Base-by-base conservation (phyloP, 2,888 invertebrate species). In the Lasioglossum oenotherae region DNA sequence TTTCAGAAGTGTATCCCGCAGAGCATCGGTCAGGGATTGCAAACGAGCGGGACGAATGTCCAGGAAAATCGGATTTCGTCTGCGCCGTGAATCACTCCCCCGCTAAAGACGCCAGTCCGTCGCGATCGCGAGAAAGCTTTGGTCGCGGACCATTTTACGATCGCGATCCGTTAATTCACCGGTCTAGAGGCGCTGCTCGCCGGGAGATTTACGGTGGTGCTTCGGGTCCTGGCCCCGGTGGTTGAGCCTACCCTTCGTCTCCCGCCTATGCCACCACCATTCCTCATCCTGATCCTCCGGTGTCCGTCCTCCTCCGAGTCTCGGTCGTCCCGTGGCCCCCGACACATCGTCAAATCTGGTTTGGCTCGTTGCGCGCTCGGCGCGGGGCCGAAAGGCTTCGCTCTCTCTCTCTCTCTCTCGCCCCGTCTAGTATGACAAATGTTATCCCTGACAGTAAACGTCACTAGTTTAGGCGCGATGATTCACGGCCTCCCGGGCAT, bases 371-470 rank as follows among this genome's bases (percentile, higher is more conserved):
- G 83, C 73, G 81, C 69, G 67, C 27, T 27, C 69, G 87, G 85
- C 75, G 53, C 57, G 10, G 57, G n/a, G 12, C 84, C 87, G 84
- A 87, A 78, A 83, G 75, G 80, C 74, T 83, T 74, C 31, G 31
- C 31, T 31, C 31, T 31, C 31, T 31, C 31, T 31, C 31, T 31
- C 31, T 31, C 87, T 31, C 27, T 31, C 64, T 27, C 16, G 31
- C 16, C 84, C 89, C 86, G 89, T 89, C 89, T 88, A 89, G 87
- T 92, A 94, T 94, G 94, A 94, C 94, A 94, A 94, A 94, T 92
- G 93, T 93, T 94, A 93, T 93, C 92, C 92, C 90, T 92, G 93
- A 94, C 94, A 93, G 92, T 94, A 93, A 94, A 94, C 91, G 94
- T 94, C 94, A 91, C 93, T 94, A 93, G 94, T 93, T 94, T 93